These are phyloP conservation scores for Styela clava DNA, from an alignment of 23 tunicate genomes.

Conservation along the genomic window DNA sequence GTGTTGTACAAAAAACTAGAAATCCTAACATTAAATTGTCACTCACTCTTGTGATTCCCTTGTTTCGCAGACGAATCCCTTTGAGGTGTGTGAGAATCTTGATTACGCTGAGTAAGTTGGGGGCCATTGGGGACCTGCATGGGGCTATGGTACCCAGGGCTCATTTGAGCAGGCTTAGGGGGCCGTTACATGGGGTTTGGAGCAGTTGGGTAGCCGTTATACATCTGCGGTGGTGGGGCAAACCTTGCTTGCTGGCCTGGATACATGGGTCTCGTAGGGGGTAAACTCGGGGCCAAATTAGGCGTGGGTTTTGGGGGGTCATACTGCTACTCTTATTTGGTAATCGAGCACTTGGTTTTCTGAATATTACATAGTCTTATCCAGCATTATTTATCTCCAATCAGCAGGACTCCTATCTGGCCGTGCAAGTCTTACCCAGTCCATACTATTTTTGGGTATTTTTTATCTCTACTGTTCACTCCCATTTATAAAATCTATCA, in stretches of 20 bases:
- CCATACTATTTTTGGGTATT: no score
- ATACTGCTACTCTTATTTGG: no score
- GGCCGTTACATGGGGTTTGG: neutral
- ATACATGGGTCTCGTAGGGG: neutral
- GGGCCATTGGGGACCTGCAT: neutral
- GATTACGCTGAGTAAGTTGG: neutral
- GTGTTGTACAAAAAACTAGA: no score
- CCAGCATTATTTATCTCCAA: no score
- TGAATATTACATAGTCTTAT: no score
- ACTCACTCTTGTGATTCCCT: conserved; percentile 7
- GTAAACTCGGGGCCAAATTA: neutral
- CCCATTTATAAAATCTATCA: no score
- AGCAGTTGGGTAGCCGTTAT: neutral
- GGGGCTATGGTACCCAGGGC: neutral
- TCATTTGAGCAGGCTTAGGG: neutral
- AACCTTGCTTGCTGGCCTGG: neutral
- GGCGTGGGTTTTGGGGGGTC: neutral
- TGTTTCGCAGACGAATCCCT: neutral
- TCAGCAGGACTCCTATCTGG: no score
- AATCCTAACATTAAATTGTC: no score
- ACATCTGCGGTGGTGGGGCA: neutral
- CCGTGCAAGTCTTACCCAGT: no score
- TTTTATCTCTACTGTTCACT: no score
- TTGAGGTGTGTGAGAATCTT: neutral
- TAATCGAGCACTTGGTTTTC: no score